Percentiles rank a stretch among this genome's conserved stretches.
These are phyloP conservation scores for Lithobius niger DNA, from an alignment of 1,140 invertebrate genomes.

Conservation along the genomic window DNA sequence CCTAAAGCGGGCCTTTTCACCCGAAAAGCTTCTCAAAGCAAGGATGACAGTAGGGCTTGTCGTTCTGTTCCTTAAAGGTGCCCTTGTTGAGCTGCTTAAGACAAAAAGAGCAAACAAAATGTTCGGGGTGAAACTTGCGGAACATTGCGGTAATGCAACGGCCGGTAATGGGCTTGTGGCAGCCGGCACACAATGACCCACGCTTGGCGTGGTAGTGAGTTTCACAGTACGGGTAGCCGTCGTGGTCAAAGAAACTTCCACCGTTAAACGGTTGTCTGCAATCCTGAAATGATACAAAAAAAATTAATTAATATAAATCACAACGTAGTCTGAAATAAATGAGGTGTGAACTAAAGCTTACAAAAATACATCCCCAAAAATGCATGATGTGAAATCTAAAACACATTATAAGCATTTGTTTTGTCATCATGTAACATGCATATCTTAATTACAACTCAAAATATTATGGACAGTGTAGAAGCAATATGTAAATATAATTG, in stretches of 20 bases:
- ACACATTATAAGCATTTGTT: too few species aligned
- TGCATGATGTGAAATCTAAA: too few species aligned
- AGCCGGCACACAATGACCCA: slow-evolving; percentile 91
- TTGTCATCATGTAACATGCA: too few species aligned
- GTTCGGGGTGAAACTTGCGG: slow-evolving; percentile 96
- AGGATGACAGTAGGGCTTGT: slow-evolving; percentile 93
- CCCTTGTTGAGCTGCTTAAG: slow-evolving; percentile 93
- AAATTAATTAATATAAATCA: too few species aligned
- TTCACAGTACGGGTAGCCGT: slow-evolving; percentile 93
- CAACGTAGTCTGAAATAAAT: too few species aligned
- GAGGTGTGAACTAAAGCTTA: too few species aligned
- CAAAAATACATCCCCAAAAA: too few species aligned
- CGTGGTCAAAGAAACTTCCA: slow-evolving; percentile 89
- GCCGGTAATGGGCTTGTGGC: slow-evolving; percentile 91
- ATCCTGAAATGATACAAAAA: slow-evolving; percentile 54
- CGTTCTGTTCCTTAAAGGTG: slow-evolving; percentile 96
- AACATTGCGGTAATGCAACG: slow-evolving; percentile 99
- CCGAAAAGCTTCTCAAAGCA: slow-evolving; percentile 97
- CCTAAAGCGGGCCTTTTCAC: too few species aligned
- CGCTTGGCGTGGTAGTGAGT: slow-evolving; percentile 94
- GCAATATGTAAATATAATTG: too few species aligned
- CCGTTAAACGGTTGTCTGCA: slow-evolving; percentile 84
- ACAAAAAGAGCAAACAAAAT: slow-evolving; percentile 97
- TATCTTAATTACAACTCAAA: too few species aligned
- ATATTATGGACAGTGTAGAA: too few species aligned